phyloP scores from a whole-genome alignment of 2,797 vertebrate species.

The Manis pentadactyla region DNA sequence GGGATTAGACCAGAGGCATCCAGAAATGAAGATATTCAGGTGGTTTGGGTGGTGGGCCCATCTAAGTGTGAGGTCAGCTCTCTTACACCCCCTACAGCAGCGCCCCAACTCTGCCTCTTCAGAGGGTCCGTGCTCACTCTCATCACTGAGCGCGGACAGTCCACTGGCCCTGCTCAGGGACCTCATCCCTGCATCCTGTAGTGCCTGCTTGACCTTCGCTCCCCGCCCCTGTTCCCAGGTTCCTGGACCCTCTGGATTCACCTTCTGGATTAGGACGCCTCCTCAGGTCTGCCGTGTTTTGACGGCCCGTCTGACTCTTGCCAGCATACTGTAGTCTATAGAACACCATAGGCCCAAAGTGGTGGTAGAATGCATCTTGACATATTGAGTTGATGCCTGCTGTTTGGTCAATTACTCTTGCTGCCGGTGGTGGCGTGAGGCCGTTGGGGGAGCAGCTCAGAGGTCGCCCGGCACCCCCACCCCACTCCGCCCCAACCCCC shows the following conservation, averaged over 20 bases:
- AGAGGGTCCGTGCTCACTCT: neutral
- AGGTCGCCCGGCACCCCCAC: too few species aligned
- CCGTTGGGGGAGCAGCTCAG: too few species aligned
- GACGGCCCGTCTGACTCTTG: slow-evolving; percentile 45
- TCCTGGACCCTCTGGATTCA: slow-evolving; percentile 65
- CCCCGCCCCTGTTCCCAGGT: neutral
- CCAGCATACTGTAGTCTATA: neutral
- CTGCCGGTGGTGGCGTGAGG: too few species aligned
- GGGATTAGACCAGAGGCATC: neutral
- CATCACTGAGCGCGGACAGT: neutral
- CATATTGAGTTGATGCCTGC: slow-evolving; percentile 67
- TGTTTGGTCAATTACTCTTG: slow-evolving; percentile 77
- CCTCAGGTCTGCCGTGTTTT: slow-evolving; percentile 20
- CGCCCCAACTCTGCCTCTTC: neutral
- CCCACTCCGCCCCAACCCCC: too few species aligned
- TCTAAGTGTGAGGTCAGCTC: neutral
- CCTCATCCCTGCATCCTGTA: slow-evolving; percentile 26
- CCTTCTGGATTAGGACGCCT: neutral
- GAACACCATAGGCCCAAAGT: slow-evolving; percentile 46
- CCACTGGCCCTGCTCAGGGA: neutral
- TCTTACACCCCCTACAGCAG: neutral
- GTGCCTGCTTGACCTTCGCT: slow-evolving; percentile 49
- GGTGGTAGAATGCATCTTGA: slow-evolving; percentile 72
- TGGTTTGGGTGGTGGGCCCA: neutral
- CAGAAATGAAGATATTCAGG: neutral